These are phyloP conservation scores for Machimus rusticus DNA, from an alignment of 2,888 invertebrate genomes.

Conservation along the genomic window DNA sequence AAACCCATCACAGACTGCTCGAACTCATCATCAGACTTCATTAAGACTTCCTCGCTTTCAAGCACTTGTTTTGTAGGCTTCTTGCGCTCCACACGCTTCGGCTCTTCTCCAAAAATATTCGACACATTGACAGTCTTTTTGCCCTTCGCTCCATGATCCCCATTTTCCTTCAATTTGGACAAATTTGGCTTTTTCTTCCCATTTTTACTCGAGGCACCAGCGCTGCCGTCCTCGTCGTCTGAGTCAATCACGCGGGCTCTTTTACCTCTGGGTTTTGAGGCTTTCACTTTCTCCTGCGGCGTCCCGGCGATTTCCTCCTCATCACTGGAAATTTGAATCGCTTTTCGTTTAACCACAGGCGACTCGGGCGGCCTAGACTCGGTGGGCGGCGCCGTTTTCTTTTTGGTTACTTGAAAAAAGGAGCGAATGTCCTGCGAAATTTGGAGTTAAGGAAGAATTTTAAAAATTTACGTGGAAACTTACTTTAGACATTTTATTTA, in stretches of 20 bases:
- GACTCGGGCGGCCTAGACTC: conserved; percentile 38
- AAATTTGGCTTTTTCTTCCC: conserved; percentile 51
- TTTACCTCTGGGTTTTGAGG: conserved; percentile 46
- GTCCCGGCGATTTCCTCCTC: conserved; percentile 66
- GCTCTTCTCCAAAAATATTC: conserved; percentile 69
- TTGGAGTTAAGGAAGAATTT: neutral
- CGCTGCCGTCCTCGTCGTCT: conserved; percentile 64
- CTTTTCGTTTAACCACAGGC: conserved; percentile 58
- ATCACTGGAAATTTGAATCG: conserved; percentile 64
- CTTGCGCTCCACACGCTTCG: conserved; percentile 67
- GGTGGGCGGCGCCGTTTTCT: conserved; percentile 50
- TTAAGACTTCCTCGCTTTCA: conserved; percentile 62
- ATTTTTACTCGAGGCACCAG: conserved; percentile 46
- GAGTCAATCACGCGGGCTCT: conserved; percentile 59
- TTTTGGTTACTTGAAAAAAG: conserved; percentile 64
- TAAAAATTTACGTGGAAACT: neutral
- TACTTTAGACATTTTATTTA: neutral
- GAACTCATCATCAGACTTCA: conserved; percentile 67
- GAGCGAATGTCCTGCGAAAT: conserved; percentile 70
- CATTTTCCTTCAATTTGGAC: conserved; percentile 54
- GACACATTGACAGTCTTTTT: conserved; percentile 64
- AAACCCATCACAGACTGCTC: conserved; percentile 58
- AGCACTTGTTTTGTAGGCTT: conserved; percentile 57
- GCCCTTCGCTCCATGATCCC: conserved; percentile 53
- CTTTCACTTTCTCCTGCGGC: neutral